A percentile compares a stretch with the other conserved stretches of the same genome.
Evolutionary conservation across 2,797 vertebrate species (phyloP).

Genomic region (Premnoplex brunnescens): DNA sequence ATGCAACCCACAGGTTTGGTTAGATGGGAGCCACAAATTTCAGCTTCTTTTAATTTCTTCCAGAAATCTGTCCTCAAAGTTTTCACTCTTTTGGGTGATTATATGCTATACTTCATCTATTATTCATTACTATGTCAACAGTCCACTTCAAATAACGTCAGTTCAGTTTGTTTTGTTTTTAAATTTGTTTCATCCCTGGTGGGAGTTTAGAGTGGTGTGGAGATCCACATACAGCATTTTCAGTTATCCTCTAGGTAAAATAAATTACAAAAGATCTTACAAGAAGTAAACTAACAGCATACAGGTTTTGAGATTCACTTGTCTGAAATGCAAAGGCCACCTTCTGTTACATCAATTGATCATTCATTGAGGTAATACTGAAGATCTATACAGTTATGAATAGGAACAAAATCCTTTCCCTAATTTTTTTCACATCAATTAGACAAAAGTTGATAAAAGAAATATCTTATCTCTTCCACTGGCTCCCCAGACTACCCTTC

Average conservation of each 20-base stretch:
- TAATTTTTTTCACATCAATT: constrained; percentile 11
- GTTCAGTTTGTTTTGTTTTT: background rate
- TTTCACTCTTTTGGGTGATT: background rate
- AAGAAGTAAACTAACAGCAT: background rate
- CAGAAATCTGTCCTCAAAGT: background rate
- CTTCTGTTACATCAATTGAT: background rate
- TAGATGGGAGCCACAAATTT: background rate
- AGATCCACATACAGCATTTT: background rate
- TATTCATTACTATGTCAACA: background rate
- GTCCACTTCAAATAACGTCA: background rate
- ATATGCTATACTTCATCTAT: background rate
- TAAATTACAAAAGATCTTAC: background rate
- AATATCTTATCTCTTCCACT: background rate
- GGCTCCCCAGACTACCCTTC: background rate
- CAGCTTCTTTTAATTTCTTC: background rate
- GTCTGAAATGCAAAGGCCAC: background rate
- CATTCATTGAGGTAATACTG: background rate
- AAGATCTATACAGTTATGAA: background rate
- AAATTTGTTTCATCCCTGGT: background rate
- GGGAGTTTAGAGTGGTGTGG: background rate
- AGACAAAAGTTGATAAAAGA: background rate
- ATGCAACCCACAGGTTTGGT: background rate
- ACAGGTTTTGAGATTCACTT: background rate
- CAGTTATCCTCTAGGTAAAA: background rate
- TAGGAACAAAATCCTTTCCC: background rate